Evolutionary conservation across 2,113 vertebrate species (phyloP).

Genomic region (Neolamprologus devosi): DNA sequence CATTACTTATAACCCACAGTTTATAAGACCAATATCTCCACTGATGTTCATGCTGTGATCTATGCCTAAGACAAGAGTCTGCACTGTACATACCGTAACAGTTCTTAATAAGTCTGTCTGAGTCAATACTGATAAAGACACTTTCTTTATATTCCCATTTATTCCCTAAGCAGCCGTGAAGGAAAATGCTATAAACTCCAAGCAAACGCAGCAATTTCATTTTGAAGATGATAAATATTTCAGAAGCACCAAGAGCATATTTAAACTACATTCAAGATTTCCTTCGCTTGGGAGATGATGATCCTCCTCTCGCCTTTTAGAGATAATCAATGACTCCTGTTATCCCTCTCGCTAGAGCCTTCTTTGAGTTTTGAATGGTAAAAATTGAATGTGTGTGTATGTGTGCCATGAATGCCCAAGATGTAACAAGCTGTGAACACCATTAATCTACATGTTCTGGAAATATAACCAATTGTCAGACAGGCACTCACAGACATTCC

Average conservation of each 20-base stretch:
- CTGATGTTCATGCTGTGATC: conserved; percentile 46
- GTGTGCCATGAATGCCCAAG: conserved; percentile 58
- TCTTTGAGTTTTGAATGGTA: conserved; percentile 50
- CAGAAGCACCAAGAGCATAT: conserved; percentile 65
- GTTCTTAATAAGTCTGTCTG: conserved; percentile 69
- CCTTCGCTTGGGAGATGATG: conserved; percentile 64
- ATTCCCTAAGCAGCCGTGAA: conserved; percentile 40
- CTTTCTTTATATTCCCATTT: conserved; percentile 47
- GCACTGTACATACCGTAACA: conserved; percentile 47
- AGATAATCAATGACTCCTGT: conserved; percentile 77
- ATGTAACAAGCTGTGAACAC: conserved; percentile 54
- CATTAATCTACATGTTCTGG: conserved; percentile 81
- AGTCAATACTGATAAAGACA: conserved; percentile 68
- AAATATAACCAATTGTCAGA: conserved; percentile 78
- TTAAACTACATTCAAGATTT: conserved; percentile 66
- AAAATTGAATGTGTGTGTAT: conserved; percentile 39
- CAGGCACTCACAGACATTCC: conserved; percentile 66
- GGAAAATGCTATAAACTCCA: conserved; percentile 54
- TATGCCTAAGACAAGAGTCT: conserved; percentile 39
- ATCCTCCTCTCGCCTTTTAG: conserved; percentile 67
- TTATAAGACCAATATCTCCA: conserved; percentile 43
- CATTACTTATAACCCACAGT: conserved; percentile 38
- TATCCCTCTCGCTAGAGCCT: conserved; percentile 37
- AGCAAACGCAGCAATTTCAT: conserved; percentile 69
- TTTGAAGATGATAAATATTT: conserved; percentile 73